These are phyloP conservation scores for Drosophila acutilabella DNA, from an alignment of 2,888 invertebrate genomes.

Conservation along the genomic window DNA sequence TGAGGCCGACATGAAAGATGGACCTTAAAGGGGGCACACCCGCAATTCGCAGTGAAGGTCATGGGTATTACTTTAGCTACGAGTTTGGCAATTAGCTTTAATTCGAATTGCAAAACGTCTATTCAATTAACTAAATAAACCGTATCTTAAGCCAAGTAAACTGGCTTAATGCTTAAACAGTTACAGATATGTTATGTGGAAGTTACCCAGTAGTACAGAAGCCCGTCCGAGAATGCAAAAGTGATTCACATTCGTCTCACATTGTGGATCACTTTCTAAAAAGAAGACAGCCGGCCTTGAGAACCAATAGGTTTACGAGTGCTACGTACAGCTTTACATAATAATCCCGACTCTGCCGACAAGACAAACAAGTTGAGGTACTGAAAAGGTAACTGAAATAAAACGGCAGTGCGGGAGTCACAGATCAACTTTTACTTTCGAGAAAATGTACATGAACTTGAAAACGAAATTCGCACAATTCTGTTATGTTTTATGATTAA, in stretches of 20 bases:
- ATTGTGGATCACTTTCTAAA: constrained; percentile 25
- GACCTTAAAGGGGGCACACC: constrained; percentile 13
- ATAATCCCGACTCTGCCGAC: constrained; percentile 22
- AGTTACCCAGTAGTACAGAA: background rate
- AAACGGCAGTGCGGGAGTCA: constrained; percentile 27
- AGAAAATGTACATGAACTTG: constrained; percentile 69
- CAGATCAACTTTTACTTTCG: constrained; percentile 71
- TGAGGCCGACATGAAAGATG: background rate
- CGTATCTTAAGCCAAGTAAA: constrained; percentile 10
- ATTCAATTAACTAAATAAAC: constrained; percentile 53
- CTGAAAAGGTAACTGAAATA: constrained; percentile 3
- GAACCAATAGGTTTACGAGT: constrained; percentile 49
- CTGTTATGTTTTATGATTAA: background rate
- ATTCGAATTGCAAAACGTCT: constrained; percentile 34
- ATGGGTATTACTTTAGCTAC: constrained; percentile 16
- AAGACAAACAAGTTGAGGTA: background rate
- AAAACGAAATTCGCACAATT: constrained; percentile 11
- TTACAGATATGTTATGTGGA: background rate
- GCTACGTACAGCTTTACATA: constrained; percentile 62
- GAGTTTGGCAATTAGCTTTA: constrained; percentile 10
- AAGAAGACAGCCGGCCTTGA: constrained; percentile 64
- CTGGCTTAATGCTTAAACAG: background rate
- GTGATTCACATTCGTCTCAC: constrained; percentile 15
- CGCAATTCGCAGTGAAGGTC: constrained; percentile 43
- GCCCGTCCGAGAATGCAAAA: constrained; percentile 4